Evolutionary conservation across 23 tunicate species (phyloP).

Genomic region (Phallusia fumigata): DNA sequence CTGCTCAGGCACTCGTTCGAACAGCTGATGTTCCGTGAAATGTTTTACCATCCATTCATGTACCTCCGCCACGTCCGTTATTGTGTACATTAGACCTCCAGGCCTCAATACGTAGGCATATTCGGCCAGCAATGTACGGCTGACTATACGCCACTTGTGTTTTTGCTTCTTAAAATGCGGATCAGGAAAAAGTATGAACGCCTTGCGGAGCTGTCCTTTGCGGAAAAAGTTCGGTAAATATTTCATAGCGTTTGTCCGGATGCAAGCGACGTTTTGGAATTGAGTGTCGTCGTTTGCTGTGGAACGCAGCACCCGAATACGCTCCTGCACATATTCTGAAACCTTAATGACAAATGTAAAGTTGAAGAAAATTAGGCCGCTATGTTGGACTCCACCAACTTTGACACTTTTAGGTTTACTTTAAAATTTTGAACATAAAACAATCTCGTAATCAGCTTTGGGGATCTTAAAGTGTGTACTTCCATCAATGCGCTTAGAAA

Average conservation of each 20-base stretch:
- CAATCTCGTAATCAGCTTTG: too few relatives aligned
- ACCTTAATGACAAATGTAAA: slow-evolving; percentile 30
- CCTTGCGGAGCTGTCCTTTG: slow-evolving; percentile 89
- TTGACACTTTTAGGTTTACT: too few relatives aligned
- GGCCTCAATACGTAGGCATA: slow-evolving; percentile 73
- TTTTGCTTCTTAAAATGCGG: slow-evolving; percentile 97
- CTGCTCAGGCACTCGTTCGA: slow-evolving; percentile 59
- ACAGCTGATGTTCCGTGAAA: slow-evolving; percentile 78
- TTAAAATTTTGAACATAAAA: too few relatives aligned
- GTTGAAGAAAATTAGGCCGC: too few relatives aligned
- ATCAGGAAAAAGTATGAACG: slow-evolving; percentile 95
- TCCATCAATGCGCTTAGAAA: too few relatives aligned
- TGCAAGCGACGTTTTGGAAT: slow-evolving; percentile 82
- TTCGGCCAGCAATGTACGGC: slow-evolving; percentile 75
- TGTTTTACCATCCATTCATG: slow-evolving; percentile 95
- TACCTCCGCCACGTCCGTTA: slow-evolving; percentile 89
- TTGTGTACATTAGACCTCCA: slow-evolving; percentile 75
- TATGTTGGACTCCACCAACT: too few relatives aligned
- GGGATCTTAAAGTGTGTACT: too few relatives aligned
- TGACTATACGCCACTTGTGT: slow-evolving; percentile 90
- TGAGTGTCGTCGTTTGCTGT: slow-evolving; percentile 10
- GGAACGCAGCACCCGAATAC: slow-evolving; percentile 68
- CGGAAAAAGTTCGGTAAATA: slow-evolving; percentile 90
- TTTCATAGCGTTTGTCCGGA: slow-evolving; percentile 97
- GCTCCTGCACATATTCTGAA: slow-evolving; percentile 88